These are phyloP conservation scores for Ametastegia equiseti DNA, from an alignment of 2,888 invertebrate species.

Conservation along the genomic window DNA sequence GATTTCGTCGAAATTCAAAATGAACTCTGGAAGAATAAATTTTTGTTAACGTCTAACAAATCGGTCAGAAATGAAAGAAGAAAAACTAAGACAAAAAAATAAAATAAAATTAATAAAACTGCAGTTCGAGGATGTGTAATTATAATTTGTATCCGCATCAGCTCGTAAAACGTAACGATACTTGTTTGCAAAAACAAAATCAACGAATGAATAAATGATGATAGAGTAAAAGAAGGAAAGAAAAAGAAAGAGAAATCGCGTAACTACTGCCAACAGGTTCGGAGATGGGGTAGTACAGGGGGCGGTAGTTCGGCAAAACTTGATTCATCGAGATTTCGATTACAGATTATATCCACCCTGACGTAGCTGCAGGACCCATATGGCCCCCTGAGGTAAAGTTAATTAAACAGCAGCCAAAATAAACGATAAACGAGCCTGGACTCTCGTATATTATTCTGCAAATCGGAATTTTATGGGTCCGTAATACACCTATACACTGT, in stretches of 20 bases:
- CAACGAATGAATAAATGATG: no score
- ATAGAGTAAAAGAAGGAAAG: no score
- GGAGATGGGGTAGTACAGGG: no score
- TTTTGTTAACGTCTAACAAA: not conserved
- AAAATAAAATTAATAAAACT: no score
- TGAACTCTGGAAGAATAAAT: not conserved
- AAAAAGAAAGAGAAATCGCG: not conserved
- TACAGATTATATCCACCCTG: conserved; percentile 32
- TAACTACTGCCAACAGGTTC: not conserved
- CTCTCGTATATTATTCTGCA: conserved; percentile 9
- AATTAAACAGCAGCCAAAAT: conserved; percentile 33
- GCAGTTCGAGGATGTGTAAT: no score
- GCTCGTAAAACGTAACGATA: no score
- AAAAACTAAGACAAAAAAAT: no score
- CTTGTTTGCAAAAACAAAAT: not conserved
- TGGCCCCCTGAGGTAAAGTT: conserved; percentile 34
- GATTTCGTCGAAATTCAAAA: conserved; percentile 1
- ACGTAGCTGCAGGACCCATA: conserved; percentile 14
- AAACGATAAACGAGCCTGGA: not conserved
- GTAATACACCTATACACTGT: not conserved
- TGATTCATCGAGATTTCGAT: conserved; percentile 44
- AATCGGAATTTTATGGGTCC: not conserved
- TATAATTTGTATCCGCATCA: no score
- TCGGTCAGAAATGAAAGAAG: no score
- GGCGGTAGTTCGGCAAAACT: not conserved